Percentiles rank a stretch among this genome's conserved stretches.
Evolutionary conservation across 2,797 vertebrate genomes (phyloP).

Genomic region (Vireo griseus): DNA sequence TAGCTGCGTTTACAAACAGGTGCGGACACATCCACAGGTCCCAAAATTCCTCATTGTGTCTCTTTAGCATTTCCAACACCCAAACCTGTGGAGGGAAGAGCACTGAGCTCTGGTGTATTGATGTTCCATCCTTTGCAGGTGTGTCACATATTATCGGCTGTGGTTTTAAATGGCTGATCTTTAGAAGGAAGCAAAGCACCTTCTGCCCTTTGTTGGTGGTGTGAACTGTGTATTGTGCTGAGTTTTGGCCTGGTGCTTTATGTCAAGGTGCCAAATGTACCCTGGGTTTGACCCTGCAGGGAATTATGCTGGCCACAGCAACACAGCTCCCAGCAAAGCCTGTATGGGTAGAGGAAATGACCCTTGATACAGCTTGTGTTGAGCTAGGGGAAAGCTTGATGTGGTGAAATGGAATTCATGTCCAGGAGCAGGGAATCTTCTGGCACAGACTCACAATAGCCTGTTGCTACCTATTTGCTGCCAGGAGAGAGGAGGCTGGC

Average conservation of each 20-base stretch:
- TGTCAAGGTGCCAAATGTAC: not conserved
- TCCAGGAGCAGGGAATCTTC: not conserved
- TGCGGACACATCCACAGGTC: conserved; percentile 39
- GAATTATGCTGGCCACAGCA: not conserved
- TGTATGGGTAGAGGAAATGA: not conserved
- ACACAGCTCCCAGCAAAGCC: not conserved
- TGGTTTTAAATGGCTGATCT: not conserved
- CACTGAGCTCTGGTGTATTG: not conserved
- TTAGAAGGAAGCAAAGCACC: not conserved
- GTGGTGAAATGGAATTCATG: not conserved
- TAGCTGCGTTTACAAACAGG: conserved; percentile 55
- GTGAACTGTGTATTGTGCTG: not conserved
- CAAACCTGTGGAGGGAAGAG: not conserved
- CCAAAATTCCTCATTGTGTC: not conserved
- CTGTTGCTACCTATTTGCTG: not conserved
- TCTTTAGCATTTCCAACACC: not conserved
- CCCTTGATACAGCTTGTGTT: no score
- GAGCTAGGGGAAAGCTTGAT: not conserved
- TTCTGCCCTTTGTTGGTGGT: not conserved
- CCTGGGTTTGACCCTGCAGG: not conserved
- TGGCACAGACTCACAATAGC: not conserved
- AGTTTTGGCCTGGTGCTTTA: not conserved
- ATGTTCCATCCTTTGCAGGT: not conserved
- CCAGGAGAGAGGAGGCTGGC: not conserved
- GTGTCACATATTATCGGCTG: not conserved